Evolutionary conservation across 2,797 vertebrate genomes (phyloP).

Genomic region (Gallirallus australis): DNA sequence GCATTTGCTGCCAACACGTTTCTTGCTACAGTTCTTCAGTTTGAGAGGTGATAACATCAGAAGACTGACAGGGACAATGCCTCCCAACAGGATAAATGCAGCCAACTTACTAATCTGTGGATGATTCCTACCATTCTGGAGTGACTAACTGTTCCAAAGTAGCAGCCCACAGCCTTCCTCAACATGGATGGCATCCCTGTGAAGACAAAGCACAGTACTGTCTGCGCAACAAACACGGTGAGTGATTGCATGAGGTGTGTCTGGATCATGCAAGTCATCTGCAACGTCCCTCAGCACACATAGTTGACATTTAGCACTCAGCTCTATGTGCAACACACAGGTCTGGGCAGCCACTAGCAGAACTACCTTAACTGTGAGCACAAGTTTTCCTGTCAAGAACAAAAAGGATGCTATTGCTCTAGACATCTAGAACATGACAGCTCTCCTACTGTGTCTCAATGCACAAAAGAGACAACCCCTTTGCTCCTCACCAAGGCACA

Average conservation of each 20-base stretch:
- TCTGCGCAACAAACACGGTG: fast-evolving
- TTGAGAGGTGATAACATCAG: not conserved
- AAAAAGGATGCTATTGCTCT: not conserved
- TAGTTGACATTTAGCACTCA: not conserved
- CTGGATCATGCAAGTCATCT: not conserved
- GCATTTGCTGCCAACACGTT: not conserved
- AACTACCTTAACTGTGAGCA: not conserved
- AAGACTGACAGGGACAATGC: not conserved
- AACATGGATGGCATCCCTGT: fast-evolving
- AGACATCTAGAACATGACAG: not conserved
- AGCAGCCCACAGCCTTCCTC: not conserved
- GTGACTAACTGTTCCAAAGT: fast-evolving
- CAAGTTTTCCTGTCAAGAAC: not conserved
- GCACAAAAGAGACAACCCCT: not conserved
- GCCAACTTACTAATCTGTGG: not conserved
- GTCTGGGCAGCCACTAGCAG: not conserved
- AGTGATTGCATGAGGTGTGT: fast-evolving
- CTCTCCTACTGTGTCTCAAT: not conserved
- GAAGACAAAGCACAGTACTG: not conserved
- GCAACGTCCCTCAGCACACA: not conserved
- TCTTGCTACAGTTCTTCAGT: not conserved
- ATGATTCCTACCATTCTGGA: not conserved
- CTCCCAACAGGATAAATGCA: not conserved
- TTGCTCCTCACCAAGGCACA: not conserved
- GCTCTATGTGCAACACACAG: not conserved